Conservation (phyloP, 92 coral and sea anemone genomes). For the Paramuricea clavata region DNA sequence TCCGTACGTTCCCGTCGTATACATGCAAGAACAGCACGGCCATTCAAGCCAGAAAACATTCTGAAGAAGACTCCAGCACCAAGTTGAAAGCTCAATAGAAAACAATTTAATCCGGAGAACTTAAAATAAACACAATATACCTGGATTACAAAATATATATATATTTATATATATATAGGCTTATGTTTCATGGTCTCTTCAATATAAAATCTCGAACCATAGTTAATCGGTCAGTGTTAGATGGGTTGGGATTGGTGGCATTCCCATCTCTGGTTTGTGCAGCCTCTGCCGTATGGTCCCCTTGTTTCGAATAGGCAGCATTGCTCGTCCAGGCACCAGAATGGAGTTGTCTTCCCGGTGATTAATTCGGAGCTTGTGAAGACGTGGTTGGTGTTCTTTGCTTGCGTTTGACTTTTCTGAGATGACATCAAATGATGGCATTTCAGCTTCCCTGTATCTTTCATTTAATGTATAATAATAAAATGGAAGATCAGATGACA, state of each 20-base stretch:
- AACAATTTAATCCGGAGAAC: too few species aligned
- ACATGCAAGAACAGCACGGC: too few species aligned
- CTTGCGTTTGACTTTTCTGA: too few species aligned
- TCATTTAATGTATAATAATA: constrained; percentile 68
- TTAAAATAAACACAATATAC: too few species aligned
- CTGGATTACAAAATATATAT: too few species aligned
- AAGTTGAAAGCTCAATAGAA: too few species aligned
- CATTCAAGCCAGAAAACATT: too few species aligned
- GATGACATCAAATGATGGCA: constrained; percentile 65
- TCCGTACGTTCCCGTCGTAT: too few species aligned
- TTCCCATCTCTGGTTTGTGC: constrained; percentile 57
- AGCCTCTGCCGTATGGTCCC: constrained; percentile 49
- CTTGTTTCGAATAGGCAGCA: constrained; percentile 63
- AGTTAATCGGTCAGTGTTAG: neutral
- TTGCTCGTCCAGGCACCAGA: constrained; percentile 66
- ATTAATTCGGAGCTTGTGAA: constrained; percentile 56
- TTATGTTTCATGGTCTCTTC: too few species aligned
- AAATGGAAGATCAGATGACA: constrained; percentile 62
- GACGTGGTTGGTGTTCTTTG: constrained; percentile 59
- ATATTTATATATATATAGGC: too few species aligned
- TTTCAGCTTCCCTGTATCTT: constrained; percentile 46
- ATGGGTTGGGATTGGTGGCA: constrained; percentile 61
- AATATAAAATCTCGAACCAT: neutral
- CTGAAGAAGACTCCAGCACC: too few species aligned
- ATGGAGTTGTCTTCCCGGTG: constrained; percentile 73